phyloP scores from a whole-genome alignment of 1,140 invertebrate genomes.

The Zaprionus lachaisei region DNA sequence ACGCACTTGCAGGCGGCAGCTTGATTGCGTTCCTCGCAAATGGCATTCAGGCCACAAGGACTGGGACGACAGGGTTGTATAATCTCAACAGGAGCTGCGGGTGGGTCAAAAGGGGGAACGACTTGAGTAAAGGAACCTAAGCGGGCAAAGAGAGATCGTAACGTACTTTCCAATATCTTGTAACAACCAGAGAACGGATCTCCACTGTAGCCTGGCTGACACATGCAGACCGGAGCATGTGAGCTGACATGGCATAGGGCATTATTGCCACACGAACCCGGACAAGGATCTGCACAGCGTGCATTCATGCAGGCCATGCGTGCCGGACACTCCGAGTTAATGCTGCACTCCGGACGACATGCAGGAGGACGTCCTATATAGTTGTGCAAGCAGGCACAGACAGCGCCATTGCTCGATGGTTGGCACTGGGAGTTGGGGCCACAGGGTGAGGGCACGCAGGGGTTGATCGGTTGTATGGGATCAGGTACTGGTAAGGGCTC shows the following conservation, averaged over 20 bases:
- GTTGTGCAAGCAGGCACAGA: conserved; percentile 88
- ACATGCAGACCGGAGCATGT: conserved; percentile 89
- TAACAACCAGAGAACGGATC: conserved; percentile 90
- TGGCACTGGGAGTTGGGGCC: conserved; percentile 89
- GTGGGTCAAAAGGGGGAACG: conserved; percentile 17
- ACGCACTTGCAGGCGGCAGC: conserved; percentile 90
- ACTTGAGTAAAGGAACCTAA: conserved; percentile 26
- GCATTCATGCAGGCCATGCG: conserved; percentile 88
- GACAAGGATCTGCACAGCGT: conserved; percentile 90
- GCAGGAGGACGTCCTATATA: conserved; percentile 90
- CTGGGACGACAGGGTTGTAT: conserved; percentile 87
- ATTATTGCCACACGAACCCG: conserved; percentile 89
- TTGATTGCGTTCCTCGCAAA: conserved; percentile 90
- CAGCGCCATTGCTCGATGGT: conserved; percentile 86
- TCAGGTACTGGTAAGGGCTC: conserved; percentile 64
- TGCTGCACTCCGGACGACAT: conserved; percentile 90
- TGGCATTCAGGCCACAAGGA: conserved; percentile 92
- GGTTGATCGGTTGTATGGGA: conserved; percentile 82
- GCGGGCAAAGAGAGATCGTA: background rate
- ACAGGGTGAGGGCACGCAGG: conserved; percentile 88
- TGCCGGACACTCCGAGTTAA: conserved; percentile 89
- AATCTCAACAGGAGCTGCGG: conserved; percentile 84
- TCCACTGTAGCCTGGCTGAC: conserved; percentile 88
- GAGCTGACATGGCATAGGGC: conserved; percentile 89
- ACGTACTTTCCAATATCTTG: conserved; percentile 85